Evolutionary conservation across 2,113 vertebrate genomes (phyloP).

Genomic region (Calyptommatus sinebrachiatus): DNA sequence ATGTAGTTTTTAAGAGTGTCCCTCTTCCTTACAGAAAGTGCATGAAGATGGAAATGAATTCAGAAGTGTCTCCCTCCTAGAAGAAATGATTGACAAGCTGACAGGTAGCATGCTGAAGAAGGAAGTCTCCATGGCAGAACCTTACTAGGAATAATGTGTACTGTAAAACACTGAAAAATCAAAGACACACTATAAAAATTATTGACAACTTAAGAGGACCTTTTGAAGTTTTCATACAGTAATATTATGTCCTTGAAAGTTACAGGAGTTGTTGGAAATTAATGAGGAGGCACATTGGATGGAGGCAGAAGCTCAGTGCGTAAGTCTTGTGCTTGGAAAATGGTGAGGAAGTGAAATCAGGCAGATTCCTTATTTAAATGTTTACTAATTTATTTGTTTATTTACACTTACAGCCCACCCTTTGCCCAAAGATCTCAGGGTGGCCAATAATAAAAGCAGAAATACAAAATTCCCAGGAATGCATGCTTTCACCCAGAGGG

Average conservation of each 20-base stretch:
- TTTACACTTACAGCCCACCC: no score
- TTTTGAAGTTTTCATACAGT: background rate
- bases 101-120: background rate
- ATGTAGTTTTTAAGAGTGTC: background rate
- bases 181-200: background rate
- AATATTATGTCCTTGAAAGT: background rate
- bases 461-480: no score
- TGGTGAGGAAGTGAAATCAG: no score
- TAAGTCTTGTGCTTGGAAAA: no score
- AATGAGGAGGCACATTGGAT: no score
- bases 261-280: background rate
- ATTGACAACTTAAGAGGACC: background rate
- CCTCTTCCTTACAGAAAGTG: background rate
- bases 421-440: no score
- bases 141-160: background rate
- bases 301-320: no score
- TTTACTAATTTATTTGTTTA: no score
- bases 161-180: background rate
- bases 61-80: background rate
- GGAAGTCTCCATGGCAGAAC: background rate
- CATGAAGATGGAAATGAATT: background rate
- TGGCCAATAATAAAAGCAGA: no score
- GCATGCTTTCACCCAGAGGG: no score
- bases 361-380: no score
- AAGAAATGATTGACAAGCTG: background rate